Conservation (phyloP, 2,113 vertebrate genomes). For the Sebastes fasciatus region DNA sequence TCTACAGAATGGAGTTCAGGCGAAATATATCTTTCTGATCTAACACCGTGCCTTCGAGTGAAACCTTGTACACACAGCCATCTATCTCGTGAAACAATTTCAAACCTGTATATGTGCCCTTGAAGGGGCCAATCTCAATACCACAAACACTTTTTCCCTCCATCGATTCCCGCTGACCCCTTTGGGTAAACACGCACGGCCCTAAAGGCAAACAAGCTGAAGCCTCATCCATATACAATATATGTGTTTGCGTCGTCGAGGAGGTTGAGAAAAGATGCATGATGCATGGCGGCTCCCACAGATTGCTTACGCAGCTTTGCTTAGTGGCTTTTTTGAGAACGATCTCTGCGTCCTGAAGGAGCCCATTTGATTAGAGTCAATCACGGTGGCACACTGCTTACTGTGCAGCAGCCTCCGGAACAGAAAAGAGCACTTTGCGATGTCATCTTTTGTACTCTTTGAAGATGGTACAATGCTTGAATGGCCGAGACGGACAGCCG, state of each 20-base stretch:
- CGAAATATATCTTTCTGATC: not conserved
- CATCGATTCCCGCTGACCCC: constrained; percentile 59
- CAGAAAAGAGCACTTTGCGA: constrained; percentile 57
- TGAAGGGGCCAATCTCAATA: constrained; percentile 28
- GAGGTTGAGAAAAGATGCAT: constrained; percentile 55
- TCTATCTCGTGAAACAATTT: constrained; percentile 28
- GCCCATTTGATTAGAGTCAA: constrained; percentile 75
- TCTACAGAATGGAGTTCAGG: not conserved
- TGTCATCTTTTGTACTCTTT: constrained; percentile 54
- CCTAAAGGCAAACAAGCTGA: constrained; percentile 59
- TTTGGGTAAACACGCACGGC: constrained; percentile 63
- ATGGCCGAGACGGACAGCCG: constrained; percentile 30
- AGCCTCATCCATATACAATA: constrained; percentile 47
- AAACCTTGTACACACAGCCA: constrained; percentile 13
- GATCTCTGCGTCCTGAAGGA: constrained; percentile 51
- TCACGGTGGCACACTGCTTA: constrained; percentile 76
- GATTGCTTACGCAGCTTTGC: constrained; percentile 68
- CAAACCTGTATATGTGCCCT: constrained; percentile 49
- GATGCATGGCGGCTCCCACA: constrained; percentile 58
- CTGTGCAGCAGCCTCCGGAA: constrained; percentile 41
- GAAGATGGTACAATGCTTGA: constrained; percentile 47
- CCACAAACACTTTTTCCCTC: constrained; percentile 38
- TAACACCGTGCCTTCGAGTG: not conserved
- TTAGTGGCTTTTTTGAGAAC: constrained; percentile 50
- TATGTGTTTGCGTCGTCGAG: constrained; percentile 1